phyloP scores from a whole-genome alignment of 2,797 vertebrate species.

The Poliocrania exsul region DNA sequence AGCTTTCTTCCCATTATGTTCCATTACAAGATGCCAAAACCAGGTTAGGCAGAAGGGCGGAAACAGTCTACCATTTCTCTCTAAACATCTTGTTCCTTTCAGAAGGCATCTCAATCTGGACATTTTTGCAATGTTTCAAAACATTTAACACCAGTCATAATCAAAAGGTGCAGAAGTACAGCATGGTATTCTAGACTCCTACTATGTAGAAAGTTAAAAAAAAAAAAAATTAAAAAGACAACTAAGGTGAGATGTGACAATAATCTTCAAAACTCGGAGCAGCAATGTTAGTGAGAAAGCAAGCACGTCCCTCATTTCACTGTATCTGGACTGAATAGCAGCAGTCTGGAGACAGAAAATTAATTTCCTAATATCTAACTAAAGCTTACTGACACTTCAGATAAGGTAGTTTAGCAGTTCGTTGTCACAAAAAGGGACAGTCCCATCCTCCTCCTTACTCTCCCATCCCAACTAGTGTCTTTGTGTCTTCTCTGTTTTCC shows the following conservation, averaged over 20 bases:
- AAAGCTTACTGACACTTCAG: not conserved
- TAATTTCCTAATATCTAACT: not conserved
- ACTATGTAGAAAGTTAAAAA: not conserved
- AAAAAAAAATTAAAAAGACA: not conserved
- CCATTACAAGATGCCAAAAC: not conserved
- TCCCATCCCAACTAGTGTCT: not conserved
- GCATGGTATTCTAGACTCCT: rapidly evolving
- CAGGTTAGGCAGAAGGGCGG: not conserved
- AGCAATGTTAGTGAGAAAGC: not conserved
- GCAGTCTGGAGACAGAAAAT: not conserved
- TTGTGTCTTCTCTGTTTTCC: not conserved
- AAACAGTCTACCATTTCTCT: not conserved
- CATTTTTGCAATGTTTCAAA: not conserved
- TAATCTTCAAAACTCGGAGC: not conserved
- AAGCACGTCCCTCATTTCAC: not conserved
- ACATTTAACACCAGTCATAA: not conserved
- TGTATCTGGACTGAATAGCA: not conserved
- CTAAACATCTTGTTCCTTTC: not conserved
- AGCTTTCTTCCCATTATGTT: not conserved
- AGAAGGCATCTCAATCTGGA: not conserved
- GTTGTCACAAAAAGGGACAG: not conserved
- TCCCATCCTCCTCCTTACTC: not conserved
- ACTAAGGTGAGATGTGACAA: not conserved
- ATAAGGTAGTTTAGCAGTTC: not conserved
- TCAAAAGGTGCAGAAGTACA: not conserved